Percentiles rank a stretch among this genome's conserved stretches.
phyloP scores from a whole-genome alignment of 2,113 vertebrate species.

The Scopus umbretta region DNA sequence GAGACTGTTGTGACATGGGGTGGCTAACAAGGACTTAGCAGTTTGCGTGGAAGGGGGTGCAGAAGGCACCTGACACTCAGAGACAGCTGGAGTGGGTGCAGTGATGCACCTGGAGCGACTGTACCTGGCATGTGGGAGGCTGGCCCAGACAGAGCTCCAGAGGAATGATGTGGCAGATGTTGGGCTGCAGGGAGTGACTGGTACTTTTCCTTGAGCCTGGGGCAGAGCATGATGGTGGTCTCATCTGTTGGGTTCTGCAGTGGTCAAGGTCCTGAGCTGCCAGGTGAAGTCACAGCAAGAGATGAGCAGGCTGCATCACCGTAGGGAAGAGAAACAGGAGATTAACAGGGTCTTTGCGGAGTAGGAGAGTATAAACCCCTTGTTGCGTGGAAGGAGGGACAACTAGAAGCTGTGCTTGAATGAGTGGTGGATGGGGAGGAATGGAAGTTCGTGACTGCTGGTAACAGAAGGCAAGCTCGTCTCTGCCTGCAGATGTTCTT shows the following conservation, averaged over 20 bases:
- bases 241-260: not conserved
- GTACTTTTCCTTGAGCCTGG: not conserved
- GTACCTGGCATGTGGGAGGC: not conserved
- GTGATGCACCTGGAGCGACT: not conserved
- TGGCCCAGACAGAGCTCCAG: not conserved
- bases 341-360: not conserved
- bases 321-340: not conserved
- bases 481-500: slow-evolving; percentile 8
- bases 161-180: not conserved
- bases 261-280: not conserved
- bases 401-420: not conserved
- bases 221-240: not conserved
- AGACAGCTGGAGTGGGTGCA: not conserved
- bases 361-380: not conserved
- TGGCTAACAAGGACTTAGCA: not conserved
- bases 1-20: not conserved
- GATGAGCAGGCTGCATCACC: not conserved
- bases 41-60: not conserved
- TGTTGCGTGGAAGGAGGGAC: not conserved
- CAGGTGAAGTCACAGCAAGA: not conserved
- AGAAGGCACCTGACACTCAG: not conserved
- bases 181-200: not conserved
- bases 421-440: not conserved
- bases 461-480: not conserved
- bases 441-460: not conserved